Conservation (phyloP, 2,113 vertebrate species). For the Chloropsis cyanopogon region DNA sequence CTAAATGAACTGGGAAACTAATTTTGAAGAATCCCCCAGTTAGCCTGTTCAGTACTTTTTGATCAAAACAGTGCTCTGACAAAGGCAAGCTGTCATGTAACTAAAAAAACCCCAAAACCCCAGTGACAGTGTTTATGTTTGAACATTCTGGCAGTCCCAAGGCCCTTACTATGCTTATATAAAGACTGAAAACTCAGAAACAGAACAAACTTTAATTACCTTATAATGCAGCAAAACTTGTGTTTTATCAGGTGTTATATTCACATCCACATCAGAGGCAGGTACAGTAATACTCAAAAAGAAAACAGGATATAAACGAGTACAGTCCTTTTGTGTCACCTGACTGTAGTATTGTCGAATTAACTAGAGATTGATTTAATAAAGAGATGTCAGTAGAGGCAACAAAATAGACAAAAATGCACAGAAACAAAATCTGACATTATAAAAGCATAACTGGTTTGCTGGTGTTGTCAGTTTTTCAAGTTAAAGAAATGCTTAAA, state of each 20-base stretch:
- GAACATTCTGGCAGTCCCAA: not conserved
- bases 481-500: not conserved
- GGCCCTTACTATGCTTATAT: not conserved
- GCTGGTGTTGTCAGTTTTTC: not conserved
- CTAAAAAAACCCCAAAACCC: accelerated
- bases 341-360: conserved; percentile 82
- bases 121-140: not conserved
- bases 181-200: not conserved
- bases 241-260: conserved; percentile 93
- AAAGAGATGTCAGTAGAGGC: not conserved
- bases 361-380: conserved; percentile 72
- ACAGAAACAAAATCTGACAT: not conserved
- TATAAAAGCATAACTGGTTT: not conserved
- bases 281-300: conserved; percentile 86
- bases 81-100: not conserved
- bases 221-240: conserved; percentile 93
- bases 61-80: not conserved
- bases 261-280: conserved; percentile 85
- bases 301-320: conserved; percentile 81
- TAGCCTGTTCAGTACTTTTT: not conserved
- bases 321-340: conserved; percentile 73
- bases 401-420: not conserved
- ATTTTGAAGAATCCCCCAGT: not conserved
- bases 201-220: conserved; percentile 70
- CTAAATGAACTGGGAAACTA: not conserved